Evolutionary conservation across 2,797 vertebrate species (phyloP), one percentile per base, ranked within the genome.

Genomic region (Gephyroberyx darwinii): DNA sequence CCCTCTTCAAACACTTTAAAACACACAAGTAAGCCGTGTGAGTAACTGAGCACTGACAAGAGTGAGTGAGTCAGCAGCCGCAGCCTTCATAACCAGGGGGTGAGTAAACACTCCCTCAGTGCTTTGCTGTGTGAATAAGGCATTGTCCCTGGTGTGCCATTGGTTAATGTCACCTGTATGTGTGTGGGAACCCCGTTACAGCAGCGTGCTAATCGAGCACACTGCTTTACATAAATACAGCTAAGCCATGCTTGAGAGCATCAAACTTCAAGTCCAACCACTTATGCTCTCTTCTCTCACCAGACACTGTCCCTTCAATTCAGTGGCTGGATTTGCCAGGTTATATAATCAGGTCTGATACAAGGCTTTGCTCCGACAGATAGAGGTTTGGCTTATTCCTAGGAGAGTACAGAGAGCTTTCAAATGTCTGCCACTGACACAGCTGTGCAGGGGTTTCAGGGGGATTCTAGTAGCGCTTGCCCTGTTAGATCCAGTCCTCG

Each of bases 21-120:
- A 75, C 84, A 85, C 77, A 83, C 52, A 62, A 77, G 77, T 48
- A 55, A 74, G 64, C 55, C n/a, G 75, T 66, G 66, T 73, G 75
- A 74, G 82, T 35, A 43, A 43, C 47, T 0, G 22, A 82, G 60
- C 66, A 30, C 62, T 69, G 77, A 78, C 68, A 77, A 26, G 81
- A 86, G 74, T 71, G 77, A 79, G 64, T 86, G 88, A 91, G 87
- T 88, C 89, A 89, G 86, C 86, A 78, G 67, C 63, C 76, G 63
- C 80, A 74, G 77, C 73, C 65, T 67, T 82, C 78, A 70, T 55
- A 84, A 65, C 67, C 73, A 71, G 20, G 65, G 69, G 65, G 58
- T 64, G 65, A 86, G 83, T 83, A 85, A 84, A 85, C 81, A 81
- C 67, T 71, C 63, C 37, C 69, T 65, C 47, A 78, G 69, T 66